Evolutionary conservation across 2,113 vertebrate genomes (phyloP).

Genomic region (Seriola quinqueradiata): DNA sequence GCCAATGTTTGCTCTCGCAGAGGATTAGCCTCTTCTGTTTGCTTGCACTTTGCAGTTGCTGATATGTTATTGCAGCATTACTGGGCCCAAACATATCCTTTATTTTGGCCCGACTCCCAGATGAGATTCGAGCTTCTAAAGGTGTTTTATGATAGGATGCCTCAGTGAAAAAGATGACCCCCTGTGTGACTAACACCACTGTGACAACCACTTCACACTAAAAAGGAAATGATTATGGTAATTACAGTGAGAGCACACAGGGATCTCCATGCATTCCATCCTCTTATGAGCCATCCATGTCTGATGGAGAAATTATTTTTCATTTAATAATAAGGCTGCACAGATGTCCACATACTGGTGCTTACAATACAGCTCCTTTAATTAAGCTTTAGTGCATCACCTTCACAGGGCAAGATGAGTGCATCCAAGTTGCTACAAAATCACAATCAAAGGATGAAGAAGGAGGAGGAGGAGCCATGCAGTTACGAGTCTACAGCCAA

Average conservation of each 20-base stretch:
- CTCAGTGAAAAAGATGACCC: conserved; percentile 46
- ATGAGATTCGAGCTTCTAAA: conserved; percentile 50
- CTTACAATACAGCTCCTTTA: conserved; percentile 26
- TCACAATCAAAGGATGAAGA: neutral
- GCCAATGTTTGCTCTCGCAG: conserved; percentile 52
- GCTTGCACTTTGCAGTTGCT: conserved; percentile 59
- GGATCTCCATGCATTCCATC: conserved; percentile 9
- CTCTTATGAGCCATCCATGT: conserved; percentile 25
- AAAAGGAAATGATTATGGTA: conserved; percentile 52
- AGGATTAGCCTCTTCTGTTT: conserved; percentile 64
- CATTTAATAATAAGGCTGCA: conserved; percentile 33
- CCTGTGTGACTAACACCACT: conserved; percentile 48
- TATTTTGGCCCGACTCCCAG: conserved; percentile 58
- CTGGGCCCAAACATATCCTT: conserved; percentile 43
- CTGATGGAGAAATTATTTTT: conserved; percentile 30
- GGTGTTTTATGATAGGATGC: conserved; percentile 56
- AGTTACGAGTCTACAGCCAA: neutral
- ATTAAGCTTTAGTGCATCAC: conserved; percentile 40
- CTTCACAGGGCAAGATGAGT: conserved; percentile 39
- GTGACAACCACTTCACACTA: conserved; percentile 46
- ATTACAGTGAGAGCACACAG: conserved; percentile 36
- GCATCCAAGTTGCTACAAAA: conserved; percentile 20
- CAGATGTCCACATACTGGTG: conserved; percentile 30
- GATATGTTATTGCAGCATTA: conserved; percentile 56
- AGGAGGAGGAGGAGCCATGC: neutral